Base-by-base conservation (phyloP, 2,797 vertebrate genomes). In the Gymnoscopelus microlampas region DNA sequence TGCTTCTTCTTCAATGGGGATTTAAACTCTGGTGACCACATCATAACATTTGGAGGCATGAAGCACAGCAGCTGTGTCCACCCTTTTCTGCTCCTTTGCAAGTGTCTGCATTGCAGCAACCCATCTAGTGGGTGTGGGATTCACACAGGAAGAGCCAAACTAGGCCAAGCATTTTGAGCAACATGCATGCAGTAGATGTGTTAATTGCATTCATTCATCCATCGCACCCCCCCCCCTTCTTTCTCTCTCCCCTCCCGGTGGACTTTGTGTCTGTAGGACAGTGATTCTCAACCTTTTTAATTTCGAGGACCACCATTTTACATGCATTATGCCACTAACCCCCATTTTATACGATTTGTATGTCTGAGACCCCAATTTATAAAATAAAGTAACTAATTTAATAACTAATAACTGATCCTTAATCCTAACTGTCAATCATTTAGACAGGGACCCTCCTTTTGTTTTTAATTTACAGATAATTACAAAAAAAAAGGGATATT, bases 101-200 rank as follows among this genome's bases (percentile, higher is more conserved):
- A 64, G 70, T 24, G 65, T 47, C 89, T 88, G 89, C 89, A 90
- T 75, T 90, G 89, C 89, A 87, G 84, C 83, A 89, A 10, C 66
- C 32, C 6, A 83, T 77, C 74, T 68, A 35, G 87, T 87, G 87
- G 85, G 84, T 81, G 81, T 76, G 71, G 68, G 79, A 81, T 64
- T 79, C 53, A 53, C 53, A 53, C 60, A 61, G 60, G 60, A 60
- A 61, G 62, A 48, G 63, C 55, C 6, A 15, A 92, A 87, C 58
- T 87, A 78, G 90, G 91, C 68, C 91, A 82, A 59, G 74, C 59
- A 70, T 71, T 71, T 60, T 78, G 68, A 81, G 64, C 79, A 65
- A 24, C 26, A 73, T 68, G 7, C 10, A 32, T 57, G 61, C 59
- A 63, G 6, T 71, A 53, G 54, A 62, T 54, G n/a, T 26, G 23